phyloP scores from a whole-genome alignment of 2,797 vertebrate genomes.

The Eulemur albifrons region DNA sequence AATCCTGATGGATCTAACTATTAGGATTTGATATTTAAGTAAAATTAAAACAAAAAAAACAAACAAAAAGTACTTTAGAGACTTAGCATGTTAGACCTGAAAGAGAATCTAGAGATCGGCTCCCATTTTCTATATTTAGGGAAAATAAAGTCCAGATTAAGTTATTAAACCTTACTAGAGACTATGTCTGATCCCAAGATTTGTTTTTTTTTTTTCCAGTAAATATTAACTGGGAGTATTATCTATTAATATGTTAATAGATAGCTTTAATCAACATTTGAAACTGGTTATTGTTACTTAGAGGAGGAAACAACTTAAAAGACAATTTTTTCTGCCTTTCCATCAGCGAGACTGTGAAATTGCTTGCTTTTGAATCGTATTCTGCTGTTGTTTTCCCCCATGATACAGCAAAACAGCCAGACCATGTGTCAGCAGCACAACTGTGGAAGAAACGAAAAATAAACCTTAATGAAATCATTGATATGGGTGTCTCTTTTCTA shows the following conservation, averaged over 20 bases:
- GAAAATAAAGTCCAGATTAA: background rate
- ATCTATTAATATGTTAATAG: background rate
- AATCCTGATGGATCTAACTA: background rate
- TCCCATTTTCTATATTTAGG: background rate
- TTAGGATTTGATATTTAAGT: background rate
- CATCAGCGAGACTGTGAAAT: background rate
- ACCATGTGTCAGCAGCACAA: constrained; percentile 37
- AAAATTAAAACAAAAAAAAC: background rate
- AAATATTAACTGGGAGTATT: background rate
- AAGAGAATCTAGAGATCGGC: background rate
- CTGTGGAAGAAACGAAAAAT: constrained; percentile 67
- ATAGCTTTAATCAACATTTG: background rate
- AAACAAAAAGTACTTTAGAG: background rate
- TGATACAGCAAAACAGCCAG: background rate
- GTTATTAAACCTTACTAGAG: background rate
- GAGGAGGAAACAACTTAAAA: background rate
- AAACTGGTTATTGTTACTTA: constrained; percentile 40
- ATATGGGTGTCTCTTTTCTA: background rate
- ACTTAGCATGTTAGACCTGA: background rate
- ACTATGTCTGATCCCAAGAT: background rate
- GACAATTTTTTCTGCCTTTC: background rate
- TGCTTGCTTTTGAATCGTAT: constrained; percentile 49
- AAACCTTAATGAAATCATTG: constrained; percentile 55
- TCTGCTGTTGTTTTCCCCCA: background rate
- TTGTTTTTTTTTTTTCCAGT: background rate